phyloP scores from a whole-genome alignment of 2,797 vertebrate genomes.

The Pristis pectinata region DNA sequence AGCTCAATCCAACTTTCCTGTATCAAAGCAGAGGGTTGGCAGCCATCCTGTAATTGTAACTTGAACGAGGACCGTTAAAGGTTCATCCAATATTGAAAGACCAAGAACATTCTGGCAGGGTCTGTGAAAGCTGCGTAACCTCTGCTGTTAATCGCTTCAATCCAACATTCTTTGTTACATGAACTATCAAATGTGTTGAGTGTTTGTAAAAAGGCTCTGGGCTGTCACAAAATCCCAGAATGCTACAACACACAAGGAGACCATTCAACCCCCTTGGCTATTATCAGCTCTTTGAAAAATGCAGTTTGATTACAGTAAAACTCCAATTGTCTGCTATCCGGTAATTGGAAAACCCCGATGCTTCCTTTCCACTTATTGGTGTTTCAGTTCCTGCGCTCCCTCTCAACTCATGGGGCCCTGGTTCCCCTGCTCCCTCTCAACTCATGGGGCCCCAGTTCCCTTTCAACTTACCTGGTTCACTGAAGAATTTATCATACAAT shows the following conservation, averaged over 20 bases:
- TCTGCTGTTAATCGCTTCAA: neutral
- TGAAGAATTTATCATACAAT: no score
- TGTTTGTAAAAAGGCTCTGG: neutral
- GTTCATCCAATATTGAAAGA: neutral
- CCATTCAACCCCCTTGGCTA: neutral
- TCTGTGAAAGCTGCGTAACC: no score
- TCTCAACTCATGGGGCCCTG: no score
- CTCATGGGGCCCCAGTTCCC: no score
- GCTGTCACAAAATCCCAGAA: neutral
- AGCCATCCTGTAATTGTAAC: neutral
- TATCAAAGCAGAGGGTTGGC: neutral
- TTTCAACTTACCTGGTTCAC: no score
- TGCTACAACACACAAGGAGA: neutral
- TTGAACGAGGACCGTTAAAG: neutral
- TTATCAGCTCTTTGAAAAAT: neutral
- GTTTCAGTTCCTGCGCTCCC: no score
- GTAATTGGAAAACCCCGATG: no score
- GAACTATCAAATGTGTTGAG: neutral
- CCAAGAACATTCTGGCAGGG: slow-evolving; percentile 10
- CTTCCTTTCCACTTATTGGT: no score
- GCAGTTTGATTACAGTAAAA: neutral
- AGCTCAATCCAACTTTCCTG: neutral
- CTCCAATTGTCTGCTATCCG: no score
- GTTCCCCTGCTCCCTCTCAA: no score
- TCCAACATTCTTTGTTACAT: neutral